Conservation (phyloP, 2,888 invertebrate species). For the Drosophila quinaria region DNA sequence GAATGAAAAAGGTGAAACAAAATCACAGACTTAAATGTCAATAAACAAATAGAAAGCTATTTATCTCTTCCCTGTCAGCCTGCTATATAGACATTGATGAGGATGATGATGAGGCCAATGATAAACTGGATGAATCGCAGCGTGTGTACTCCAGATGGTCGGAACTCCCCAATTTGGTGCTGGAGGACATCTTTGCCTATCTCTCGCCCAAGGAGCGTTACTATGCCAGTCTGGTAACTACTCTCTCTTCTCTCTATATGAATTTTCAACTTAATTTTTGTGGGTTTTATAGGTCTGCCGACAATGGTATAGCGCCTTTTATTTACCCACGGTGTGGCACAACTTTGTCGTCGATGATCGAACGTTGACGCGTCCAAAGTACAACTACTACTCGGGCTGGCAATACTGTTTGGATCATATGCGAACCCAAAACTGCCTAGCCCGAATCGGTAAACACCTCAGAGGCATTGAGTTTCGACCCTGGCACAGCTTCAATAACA, state of each 20-base stretch:
- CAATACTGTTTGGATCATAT: conserved; percentile 90
- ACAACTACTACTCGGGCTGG: conserved; percentile 93
- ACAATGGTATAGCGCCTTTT: conserved; percentile 90
- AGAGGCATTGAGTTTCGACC: conserved; percentile 90
- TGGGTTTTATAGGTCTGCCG: conserved; percentile 81
- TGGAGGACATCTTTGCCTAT: conserved; percentile 91
- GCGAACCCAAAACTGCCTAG: conserved; percentile 90
- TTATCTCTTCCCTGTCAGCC: conserved; percentile 78
- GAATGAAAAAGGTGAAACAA: conserved; percentile 82
- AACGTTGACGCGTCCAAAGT: conserved; percentile 91
- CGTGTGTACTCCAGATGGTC: conserved; percentile 88
- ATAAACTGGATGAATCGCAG: conserved; percentile 74
- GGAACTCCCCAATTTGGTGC: conserved; percentile 89
- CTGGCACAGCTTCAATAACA: conserved; percentile 92
- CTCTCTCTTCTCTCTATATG: neutral
- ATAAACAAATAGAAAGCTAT: conserved; percentile 4
- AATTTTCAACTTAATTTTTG: no score
- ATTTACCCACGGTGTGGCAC: conserved; percentile 91
- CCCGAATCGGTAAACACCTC: conserved; percentile 89
- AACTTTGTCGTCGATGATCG: conserved; percentile 90
- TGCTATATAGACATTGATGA: conserved; percentile 87
- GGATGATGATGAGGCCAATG: conserved; percentile 79
- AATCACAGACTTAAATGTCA: conserved; percentile 14
- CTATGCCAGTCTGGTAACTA: conserved; percentile 90
- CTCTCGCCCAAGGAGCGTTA: conserved; percentile 90